Evolutionary conservation across 2,888 invertebrate species (phyloP).

Genomic region (Magallana nippona): DNA sequence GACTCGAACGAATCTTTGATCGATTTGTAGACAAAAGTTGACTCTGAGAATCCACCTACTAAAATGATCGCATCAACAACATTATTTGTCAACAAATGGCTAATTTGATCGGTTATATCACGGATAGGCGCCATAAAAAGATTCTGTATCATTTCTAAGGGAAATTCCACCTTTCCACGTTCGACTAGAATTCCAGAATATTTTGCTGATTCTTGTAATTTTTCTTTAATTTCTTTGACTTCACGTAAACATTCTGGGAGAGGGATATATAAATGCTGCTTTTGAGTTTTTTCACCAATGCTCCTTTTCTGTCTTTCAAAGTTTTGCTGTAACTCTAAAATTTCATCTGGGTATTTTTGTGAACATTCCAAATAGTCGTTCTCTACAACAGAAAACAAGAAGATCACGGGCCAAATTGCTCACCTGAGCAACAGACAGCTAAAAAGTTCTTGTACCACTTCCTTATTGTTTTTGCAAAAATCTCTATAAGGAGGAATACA

Average conservation of each 20-base stretch:
- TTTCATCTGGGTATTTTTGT: neutral
- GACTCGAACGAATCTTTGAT: neutral
- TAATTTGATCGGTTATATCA: neutral
- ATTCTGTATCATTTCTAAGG: neutral
- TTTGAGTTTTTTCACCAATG: neutral
- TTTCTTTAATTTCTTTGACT: neutral
- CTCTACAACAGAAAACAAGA: neutral
- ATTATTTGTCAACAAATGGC: neutral
- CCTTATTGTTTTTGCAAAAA: too few species aligned
- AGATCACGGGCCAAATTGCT: too few species aligned
- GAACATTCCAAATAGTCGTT: neutral
- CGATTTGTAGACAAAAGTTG: neutral
- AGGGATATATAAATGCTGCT: neutral
- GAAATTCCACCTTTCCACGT: neutral
- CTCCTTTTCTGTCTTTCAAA: neutral
- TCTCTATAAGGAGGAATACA: too few species aligned
- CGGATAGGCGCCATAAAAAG: neutral
- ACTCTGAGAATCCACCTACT: neutral
- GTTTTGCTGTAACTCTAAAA: neutral
- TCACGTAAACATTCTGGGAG: conserved; percentile 2
- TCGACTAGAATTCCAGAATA: neutral
- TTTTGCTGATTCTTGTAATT: neutral
- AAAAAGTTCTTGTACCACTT: too few species aligned
- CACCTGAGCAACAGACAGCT: too few species aligned
- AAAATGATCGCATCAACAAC: neutral